Percentiles rank a stretch among this genome's conserved stretches.
Conservation (phyloP, 2,113 vertebrate species). For the Actenoides hombroni region DNA sequence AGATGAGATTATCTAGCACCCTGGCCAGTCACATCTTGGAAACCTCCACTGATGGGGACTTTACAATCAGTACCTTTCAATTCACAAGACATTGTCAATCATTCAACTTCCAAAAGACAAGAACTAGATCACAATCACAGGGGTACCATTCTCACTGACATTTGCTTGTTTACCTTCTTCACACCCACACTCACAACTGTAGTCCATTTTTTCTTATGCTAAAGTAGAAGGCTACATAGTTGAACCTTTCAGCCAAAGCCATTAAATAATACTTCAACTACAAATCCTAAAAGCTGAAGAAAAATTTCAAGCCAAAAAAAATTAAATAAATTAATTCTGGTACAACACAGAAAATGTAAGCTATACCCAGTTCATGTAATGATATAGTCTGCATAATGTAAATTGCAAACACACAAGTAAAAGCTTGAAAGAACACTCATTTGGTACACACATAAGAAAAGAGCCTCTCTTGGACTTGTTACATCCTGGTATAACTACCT, state of each 20-base stretch:
- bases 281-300: not conserved
- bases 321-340: not conserved
- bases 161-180: not conserved
- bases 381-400: accelerated
- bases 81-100: not conserved
- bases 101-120: not conserved
- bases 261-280: not conserved
- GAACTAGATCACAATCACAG: not conserved
- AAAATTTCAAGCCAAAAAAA: not conserved
- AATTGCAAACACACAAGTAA: not conserved
- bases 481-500: not conserved
- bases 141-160: not conserved
- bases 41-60: not conserved
- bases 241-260: not conserved
- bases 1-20: not conserved
- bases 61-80: not conserved
- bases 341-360: not conserved
- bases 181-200: not conserved
- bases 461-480: not conserved
- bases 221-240: not conserved
- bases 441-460: not conserved
- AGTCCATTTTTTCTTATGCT: not conserved
- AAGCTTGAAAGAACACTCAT: not conserved
- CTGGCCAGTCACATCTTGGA: not conserved
- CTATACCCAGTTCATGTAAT: not conserved